Conservation (phyloP, 2,888 invertebrate species). For the Perithous albicinctus region DNA sequence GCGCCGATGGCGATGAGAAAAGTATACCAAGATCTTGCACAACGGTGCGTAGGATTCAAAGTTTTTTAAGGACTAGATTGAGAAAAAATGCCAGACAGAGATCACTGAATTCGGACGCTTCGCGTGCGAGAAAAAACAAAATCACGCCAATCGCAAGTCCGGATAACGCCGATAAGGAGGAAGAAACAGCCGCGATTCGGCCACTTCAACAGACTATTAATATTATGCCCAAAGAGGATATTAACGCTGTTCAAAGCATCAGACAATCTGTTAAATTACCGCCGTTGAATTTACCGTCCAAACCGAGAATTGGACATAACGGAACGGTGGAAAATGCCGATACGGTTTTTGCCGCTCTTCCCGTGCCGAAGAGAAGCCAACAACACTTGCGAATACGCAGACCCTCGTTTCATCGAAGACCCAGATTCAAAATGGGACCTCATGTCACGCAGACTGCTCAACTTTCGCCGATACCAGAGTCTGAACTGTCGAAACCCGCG, state of each 20-base stretch:
- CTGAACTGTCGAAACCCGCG: slow-evolving; percentile 90
- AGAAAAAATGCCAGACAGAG: slow-evolving; percentile 76
- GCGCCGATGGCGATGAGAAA: slow-evolving; percentile 56
- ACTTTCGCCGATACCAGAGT: slow-evolving; percentile 90
- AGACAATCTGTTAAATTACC: slow-evolving; percentile 75
- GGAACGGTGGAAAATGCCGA: slow-evolving; percentile 44
- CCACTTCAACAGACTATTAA: slow-evolving; percentile 18
- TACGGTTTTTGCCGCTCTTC: slow-evolving; percentile 63
- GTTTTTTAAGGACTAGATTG: slow-evolving; percentile 78
- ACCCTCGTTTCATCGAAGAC: slow-evolving; percentile 78
- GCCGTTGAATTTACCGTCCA: slow-evolving; percentile 73
- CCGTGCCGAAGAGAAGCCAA: slow-evolving; percentile 78
- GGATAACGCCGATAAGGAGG: slow-evolving; percentile 55
- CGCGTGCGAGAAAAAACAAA: slow-evolving; percentile 74
- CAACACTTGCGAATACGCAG: slow-evolving; percentile 79
- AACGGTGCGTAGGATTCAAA: slow-evolving; percentile 79
- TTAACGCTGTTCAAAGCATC: slow-evolving; percentile 40
- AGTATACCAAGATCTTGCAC: slow-evolving; percentile 74
- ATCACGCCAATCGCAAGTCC: slow-evolving; percentile 73
- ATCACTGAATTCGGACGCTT: slow-evolving; percentile 70
- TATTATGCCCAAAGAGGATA: slow-evolving; percentile 32
- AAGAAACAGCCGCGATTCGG: slow-evolving; percentile 10
- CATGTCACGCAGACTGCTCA: slow-evolving; percentile 83
- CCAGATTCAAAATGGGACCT: slow-evolving; percentile 80
- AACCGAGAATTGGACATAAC: slow-evolving; percentile 65